These are phyloP conservation scores for Xiphophorus couchianus DNA, from an alignment of 2,113 vertebrate genomes.

Conservation along the genomic window DNA sequence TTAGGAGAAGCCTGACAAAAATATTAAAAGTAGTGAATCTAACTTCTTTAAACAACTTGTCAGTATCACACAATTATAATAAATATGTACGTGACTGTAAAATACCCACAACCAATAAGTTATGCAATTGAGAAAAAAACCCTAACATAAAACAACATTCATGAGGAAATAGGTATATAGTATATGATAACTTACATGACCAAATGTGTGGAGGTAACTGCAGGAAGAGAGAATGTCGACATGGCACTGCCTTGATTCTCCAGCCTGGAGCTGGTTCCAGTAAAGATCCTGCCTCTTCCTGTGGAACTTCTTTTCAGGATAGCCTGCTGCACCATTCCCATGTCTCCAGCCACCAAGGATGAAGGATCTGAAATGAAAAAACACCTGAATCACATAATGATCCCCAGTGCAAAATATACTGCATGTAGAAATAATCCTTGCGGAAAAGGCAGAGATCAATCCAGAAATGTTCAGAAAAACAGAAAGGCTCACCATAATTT, in stretches of 20 bases:
- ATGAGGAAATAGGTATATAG: not conserved
- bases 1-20: conserved; percentile 6
- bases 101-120: not conserved
- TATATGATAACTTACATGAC: conserved; percentile 67
- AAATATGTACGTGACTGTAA: not conserved
- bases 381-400: not conserved
- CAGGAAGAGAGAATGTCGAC: conserved; percentile 48
- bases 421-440: not conserved
- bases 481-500: conserved; percentile 54
- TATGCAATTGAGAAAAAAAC: not conserved
- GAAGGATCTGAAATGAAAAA: conserved; percentile 35
- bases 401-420: not conserved
- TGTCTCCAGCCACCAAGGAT: conserved; percentile 72
- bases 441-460: not conserved
- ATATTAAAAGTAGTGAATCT: no score
- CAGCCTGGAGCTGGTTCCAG: conserved; percentile 47
- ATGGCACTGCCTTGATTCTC: conserved; percentile 50
- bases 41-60: not conserved
- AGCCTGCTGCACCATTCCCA: conserved; percentile 67
- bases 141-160: not conserved
- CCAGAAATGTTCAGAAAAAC: not conserved
- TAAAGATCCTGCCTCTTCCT: conserved; percentile 61
- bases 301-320: conserved; percentile 51
- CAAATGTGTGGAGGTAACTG: conserved; percentile 65
- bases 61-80: not conserved